Evolutionary conservation across 1,140 invertebrate species (phyloP).

Genomic region (Drosophila orosa): DNA sequence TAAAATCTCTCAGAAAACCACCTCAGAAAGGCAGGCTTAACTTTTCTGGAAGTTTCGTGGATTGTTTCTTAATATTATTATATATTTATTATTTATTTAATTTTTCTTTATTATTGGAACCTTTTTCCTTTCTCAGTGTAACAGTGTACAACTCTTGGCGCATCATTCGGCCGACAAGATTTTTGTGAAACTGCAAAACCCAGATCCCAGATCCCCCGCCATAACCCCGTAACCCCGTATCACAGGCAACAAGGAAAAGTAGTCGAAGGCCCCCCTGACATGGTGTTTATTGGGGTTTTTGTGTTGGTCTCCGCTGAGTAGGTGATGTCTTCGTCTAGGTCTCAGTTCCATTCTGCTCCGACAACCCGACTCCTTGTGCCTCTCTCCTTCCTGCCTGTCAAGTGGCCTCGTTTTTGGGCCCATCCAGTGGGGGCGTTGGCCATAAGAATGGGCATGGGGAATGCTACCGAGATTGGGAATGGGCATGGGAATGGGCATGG

Average conservation of each 20-base stretch:
- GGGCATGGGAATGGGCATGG: not conserved
- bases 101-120: too few species aligned
- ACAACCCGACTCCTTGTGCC: too few species aligned
- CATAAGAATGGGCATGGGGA: conserved; percentile 14
- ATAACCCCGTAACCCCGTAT: not conserved
- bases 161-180: conserved; percentile 69
- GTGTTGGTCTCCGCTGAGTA: conserved; percentile 16
- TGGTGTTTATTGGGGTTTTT: conserved; percentile 48
- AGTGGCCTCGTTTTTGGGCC: conserved; percentile 66
- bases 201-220: conserved; percentile 20
- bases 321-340: conserved; percentile 6
- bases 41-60: not conserved
- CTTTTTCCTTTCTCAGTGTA: conserved; percentile 7
- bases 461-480: conserved; percentile 2
- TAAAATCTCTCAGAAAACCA: not conserved
- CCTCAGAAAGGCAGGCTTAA: not conserved
- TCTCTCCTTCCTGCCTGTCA: conserved; percentile 26
- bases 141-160: conserved; percentile 36
- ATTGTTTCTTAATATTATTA: not conserved
- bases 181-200: conserved; percentile 63
- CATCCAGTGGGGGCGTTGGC: conserved; percentile 11
- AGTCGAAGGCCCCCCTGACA: conserved; percentile 25
- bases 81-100: too few species aligned
- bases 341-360: not conserved
- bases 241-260: conserved; percentile 4